Conservation (phyloP, 1,140 invertebrate genomes). For the Brachystomella parvula region DNA sequence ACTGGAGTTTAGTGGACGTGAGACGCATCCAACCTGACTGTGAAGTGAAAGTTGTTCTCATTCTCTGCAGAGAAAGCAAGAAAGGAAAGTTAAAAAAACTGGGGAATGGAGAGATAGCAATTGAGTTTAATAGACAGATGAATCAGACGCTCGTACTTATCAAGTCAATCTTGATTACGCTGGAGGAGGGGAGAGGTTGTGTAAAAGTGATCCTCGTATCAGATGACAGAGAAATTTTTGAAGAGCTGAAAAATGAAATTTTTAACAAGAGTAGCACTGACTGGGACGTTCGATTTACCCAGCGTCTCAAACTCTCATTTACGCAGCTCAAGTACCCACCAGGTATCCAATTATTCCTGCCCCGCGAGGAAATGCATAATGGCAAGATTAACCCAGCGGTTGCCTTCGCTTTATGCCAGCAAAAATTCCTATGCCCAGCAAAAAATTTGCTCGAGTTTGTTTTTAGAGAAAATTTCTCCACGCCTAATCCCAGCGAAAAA, state of each 20-base stretch:
- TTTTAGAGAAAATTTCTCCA: too few relatives aligned
- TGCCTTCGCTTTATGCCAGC: too few relatives aligned
- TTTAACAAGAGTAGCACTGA: slow-evolving; percentile 14
- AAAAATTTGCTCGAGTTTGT: too few relatives aligned
- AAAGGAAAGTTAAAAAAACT: too few relatives aligned
- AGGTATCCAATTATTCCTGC: slow-evolving; percentile 14
- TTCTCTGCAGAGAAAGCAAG: slow-evolving; percentile 10
- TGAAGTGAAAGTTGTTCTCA: slow-evolving; percentile 1
- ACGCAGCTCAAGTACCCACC: slow-evolving; percentile 25
- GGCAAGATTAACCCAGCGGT: too few relatives aligned
- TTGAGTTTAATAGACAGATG: slow-evolving; percentile 31
- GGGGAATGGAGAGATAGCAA: neutral
- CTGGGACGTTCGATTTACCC: slow-evolving; percentile 21
- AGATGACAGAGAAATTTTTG: slow-evolving; percentile 19
- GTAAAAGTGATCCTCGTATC: slow-evolving; percentile 28
- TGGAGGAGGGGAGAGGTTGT: slow-evolving; percentile 1
- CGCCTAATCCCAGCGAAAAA: too few relatives aligned
- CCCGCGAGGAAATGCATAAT: too few relatives aligned
- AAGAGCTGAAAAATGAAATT: slow-evolving; percentile 16
- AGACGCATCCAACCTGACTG: neutral
- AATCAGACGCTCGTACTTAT: slow-evolving; percentile 32
- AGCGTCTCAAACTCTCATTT: slow-evolving; percentile 15
- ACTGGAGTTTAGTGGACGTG: too few relatives aligned
- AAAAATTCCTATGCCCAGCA: too few relatives aligned
- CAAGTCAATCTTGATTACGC: slow-evolving; percentile 27